Evolutionary conservation across 2,797 vertebrate genomes (phyloP).

Genomic region (Gymnothorax javanicus): DNA sequence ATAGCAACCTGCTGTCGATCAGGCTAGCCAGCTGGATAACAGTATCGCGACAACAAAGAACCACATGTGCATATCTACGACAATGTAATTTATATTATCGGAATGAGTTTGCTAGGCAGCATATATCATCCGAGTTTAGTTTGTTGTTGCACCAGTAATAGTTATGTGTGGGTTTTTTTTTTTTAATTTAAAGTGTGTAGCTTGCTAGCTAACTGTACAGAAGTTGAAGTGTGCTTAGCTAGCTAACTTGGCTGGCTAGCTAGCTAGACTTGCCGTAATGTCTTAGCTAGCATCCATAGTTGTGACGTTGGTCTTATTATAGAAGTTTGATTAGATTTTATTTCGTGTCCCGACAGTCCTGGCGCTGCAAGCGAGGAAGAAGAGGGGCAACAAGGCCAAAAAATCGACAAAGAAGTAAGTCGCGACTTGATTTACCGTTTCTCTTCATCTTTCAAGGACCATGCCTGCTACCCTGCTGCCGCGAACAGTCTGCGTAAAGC

Average conservation of each 20-base stretch:
- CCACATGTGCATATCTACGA: not conserved
- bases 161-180: not conserved
- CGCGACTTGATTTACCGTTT: not conserved
- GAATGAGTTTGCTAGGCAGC: too few relatives aligned
- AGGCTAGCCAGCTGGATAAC: not conserved
- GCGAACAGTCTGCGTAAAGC: not conserved
- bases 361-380: slow-evolving; percentile 81
- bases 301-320: not conserved
- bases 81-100: too few relatives aligned
- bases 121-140: not conserved
- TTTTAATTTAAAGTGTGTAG: too few relatives aligned
- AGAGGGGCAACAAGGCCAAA: slow-evolving; percentile 76
- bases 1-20: not conserved
- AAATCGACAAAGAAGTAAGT: slow-evolving; percentile 80
- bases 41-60: not conserved
- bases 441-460: not conserved
- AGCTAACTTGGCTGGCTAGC: not conserved
- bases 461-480: not conserved
- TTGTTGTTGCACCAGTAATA: not conserved
- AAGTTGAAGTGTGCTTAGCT: not conserved
- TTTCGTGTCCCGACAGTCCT: slow-evolving; percentile 66
- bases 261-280: not conserved
- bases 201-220: not conserved
- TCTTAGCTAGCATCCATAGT: not conserved
- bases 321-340: slow-evolving; percentile 5